Base-by-base conservation (phyloP, 2,888 invertebrate genomes). In the Drosophila robusta region DNA sequence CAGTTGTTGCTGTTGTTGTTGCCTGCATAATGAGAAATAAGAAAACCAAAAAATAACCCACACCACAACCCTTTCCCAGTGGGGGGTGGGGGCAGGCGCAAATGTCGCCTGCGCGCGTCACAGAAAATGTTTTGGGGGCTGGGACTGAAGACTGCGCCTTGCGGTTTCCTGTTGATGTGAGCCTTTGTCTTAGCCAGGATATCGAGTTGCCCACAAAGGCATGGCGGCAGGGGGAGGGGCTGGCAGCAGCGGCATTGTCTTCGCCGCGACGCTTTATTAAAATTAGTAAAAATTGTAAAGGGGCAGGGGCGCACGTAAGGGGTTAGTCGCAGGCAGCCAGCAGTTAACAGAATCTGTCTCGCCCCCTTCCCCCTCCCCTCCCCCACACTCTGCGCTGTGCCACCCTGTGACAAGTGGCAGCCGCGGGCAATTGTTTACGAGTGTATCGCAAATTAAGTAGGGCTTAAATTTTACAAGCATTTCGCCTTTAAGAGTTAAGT, bases 241-340 rank as follows among this genome's bases (percentile, higher is more conserved):
- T 29, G 16, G 38, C 50, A 36, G 50, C 63, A 50, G 54, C 61
- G 63, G 36, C 65, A 74, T 86, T 81, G 86, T 84, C 79, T 70
- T 62, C 24, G 36, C 49, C 54, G 52, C 51, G 75, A 45, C 66
- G 78, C 80, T 75, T 79, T 90, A 90, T 90, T 90, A 89, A 90
- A 90, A 90, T 90, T 90, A 89, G 90, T 90, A 90, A 90, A 90
- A 90, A 90, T 78, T 66, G 50, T 65, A 24, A 56, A 75, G 76
- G 66, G 36, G 46, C 51, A 52, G 41, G 22, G 34, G 29, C 34
- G 4, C 24, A 29, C 29, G 29, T 29, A 39, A 39, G 16, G 39
- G 39, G 9, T 39, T 39, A 42, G 52, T 18, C 18, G 29, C 50
- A 16, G 36, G 8, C 12, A 45, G 41, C 18, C 50, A 52, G 34